Evolutionary conservation across 2,113 vertebrate species (phyloP), one percentile per base, ranked within the genome.

Genomic region (Rhinoptilus africanus): DNA sequence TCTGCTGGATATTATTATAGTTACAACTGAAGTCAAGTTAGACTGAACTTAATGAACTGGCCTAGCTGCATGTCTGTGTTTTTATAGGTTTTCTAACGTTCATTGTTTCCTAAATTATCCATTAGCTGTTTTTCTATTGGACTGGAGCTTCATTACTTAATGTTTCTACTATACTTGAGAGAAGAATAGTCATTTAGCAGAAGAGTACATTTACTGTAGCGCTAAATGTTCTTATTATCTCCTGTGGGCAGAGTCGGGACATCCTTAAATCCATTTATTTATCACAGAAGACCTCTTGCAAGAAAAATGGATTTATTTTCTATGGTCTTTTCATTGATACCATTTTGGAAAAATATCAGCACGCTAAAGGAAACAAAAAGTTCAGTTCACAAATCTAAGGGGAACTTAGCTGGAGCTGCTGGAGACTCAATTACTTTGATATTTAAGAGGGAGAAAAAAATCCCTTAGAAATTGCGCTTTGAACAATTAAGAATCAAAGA

Each of bases 21-120:
- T 92, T 72, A 76, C 69, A 89, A 71, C 89, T 96, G 69, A 84
- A 87, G 82, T 94, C 51, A 82, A 94, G 92, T 94, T 92, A 89
- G 67, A 76, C 74, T 59, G 93, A 95, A 85, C 88, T 88, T 87
- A 95, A 93, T 87, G 83, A 97, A 85, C 64, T 82, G 45, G 37
- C 47, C 54, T 90, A 67, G 59, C 32, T 83, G 26, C 20, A 27
- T 62, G 30, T 39, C 82, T 76, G 43, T 8, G 15, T 8, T 76
- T 93, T 89, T 82, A 50, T 37, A 74, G n/a, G 34, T 80, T 96
- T 88, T 93, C 43, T 83, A 23, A 53, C 62, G 59, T 62, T 88
- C 5, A 57, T 81, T 94, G 28, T 89, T 74, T 86, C 81, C 50
- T 76, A 92, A 85, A 88, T 84, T 74, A 78, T 56, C 22, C 32